Conservation (phyloP, 2,888 invertebrate species). For the Lordiphosa fenestrarum region DNA sequence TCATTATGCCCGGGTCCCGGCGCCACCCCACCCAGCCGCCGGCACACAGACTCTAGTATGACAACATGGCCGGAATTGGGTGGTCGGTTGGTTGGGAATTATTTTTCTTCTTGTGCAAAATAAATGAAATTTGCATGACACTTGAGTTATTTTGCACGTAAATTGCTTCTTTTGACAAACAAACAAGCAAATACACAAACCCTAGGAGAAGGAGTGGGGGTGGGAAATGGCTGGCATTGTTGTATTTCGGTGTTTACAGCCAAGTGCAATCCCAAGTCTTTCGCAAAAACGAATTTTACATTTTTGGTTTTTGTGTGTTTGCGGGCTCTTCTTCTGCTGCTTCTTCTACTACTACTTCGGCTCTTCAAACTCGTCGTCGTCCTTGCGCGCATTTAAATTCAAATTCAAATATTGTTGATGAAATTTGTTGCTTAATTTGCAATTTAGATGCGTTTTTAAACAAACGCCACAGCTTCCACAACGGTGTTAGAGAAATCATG, state of each 20-base stretch:
- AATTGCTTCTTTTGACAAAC: slow-evolving; percentile 78
- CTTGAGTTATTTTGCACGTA: slow-evolving; percentile 80
- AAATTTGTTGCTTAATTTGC: slow-evolving; percentile 76
- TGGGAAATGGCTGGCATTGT: slow-evolving; percentile 57
- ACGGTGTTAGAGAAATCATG: slow-evolving; percentile 9
- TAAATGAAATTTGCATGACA: slow-evolving; percentile 79
- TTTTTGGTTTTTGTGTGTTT: slow-evolving; percentile 60
- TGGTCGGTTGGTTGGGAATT: slow-evolving; percentile 42
- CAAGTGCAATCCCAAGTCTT: slow-evolving; percentile 57
- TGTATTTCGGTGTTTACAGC: slow-evolving; percentile 75
- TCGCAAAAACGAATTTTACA: slow-evolving; percentile 65
- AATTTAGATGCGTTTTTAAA: slow-evolving; percentile 75
- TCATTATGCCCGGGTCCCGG: slow-evolving; percentile 67
- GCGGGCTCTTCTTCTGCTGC: slow-evolving; percentile 27
- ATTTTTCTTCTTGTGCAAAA: slow-evolving; percentile 68
- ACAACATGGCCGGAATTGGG: slow-evolving; percentile 10
- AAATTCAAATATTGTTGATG: slow-evolving; percentile 76
- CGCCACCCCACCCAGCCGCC: slow-evolving; percentile 40
- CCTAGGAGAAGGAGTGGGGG: slow-evolving; percentile 11
- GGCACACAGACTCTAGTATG: not conserved
- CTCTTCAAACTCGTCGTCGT: slow-evolving; percentile 21
- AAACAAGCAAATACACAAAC: slow-evolving; percentile 69
- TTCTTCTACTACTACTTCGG: slow-evolving; percentile 20
- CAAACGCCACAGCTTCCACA: slow-evolving; percentile 42
- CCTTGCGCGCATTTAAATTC: slow-evolving; percentile 68